Evolutionary conservation across 2,797 vertebrate species (phyloP).

Genomic region (Acrocephalus scirpaceus): DNA sequence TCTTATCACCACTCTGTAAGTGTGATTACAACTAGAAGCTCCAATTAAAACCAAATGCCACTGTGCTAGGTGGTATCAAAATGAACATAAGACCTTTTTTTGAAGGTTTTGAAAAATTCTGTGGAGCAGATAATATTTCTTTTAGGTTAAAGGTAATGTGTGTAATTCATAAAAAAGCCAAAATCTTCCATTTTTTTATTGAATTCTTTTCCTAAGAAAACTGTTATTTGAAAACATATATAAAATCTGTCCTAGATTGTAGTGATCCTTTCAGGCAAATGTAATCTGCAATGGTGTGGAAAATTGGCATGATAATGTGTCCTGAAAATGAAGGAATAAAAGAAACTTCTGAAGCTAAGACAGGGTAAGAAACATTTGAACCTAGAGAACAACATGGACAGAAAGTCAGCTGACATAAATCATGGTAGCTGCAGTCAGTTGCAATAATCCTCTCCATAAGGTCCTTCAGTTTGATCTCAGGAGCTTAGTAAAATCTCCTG

Average conservation of each 20-base stretch:
- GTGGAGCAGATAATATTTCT: neutral
- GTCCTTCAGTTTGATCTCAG: conserved; percentile 18
- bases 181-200: neutral
- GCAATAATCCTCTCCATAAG: neutral
- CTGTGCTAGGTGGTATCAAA: neutral
- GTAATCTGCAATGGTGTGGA: neutral
- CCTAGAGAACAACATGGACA: neutral
- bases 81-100: neutral
- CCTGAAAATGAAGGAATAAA: neutral
- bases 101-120: neutral
- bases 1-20: neutral
- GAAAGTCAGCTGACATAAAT: conserved; percentile 15
- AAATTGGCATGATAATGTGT: neutral
- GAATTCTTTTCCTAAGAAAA: neutral
- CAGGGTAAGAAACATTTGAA: neutral
- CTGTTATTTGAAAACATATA: neutral
- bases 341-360: neutral
- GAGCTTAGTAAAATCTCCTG: conserved; percentile 38
- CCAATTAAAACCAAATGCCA: neutral
- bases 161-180: neutral
- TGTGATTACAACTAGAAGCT: neutral
- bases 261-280: neutral
- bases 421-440: neutral
- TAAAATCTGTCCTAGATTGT: neutral
- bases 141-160: neutral